phyloP scores from a whole-genome alignment of 2,888 invertebrate genomes.

The Pemphredon lugubris region DNA sequence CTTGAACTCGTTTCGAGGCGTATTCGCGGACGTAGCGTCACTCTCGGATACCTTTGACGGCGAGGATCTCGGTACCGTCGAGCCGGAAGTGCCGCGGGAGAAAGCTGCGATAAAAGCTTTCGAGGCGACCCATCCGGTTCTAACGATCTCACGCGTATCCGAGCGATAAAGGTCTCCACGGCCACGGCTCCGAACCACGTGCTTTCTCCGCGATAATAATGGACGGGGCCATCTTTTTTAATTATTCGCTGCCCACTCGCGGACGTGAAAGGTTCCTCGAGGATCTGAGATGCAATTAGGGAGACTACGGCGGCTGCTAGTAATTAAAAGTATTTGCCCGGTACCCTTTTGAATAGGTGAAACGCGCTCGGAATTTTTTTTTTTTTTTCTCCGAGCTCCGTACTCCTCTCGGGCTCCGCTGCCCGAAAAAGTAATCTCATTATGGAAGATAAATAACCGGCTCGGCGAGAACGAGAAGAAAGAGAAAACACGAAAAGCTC shows the following conservation, averaged over 20 bases:
- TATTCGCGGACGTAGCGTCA: slow-evolving; percentile 1
- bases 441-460: slow-evolving; percentile 40
- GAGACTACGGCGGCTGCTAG: slow-evolving; percentile 18
- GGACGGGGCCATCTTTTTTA: slow-evolving; percentile 43
- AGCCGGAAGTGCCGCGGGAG: slow-evolving; percentile 16
- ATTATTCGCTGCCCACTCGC: slow-evolving; percentile 33
- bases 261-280: slow-evolving; percentile 38
- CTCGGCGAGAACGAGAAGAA: slow-evolving; percentile 19
- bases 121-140: not conserved
- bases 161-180: not conserved
- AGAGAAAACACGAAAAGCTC: too few relatives aligned
- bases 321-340: slow-evolving; percentile 53
- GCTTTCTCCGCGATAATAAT: slow-evolving; percentile 17
- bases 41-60: slow-evolving; percentile 1
- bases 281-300: slow-evolving; percentile 46
- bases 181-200: slow-evolving; percentile 2
- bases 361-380: slow-evolving; percentile 14
- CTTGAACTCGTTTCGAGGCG: slow-evolving; percentile 44
- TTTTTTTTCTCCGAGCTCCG: slow-evolving; percentile 1
- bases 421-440: slow-evolving; percentile 27
- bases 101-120: slow-evolving; percentile 28
- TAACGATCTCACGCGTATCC: not conserved
- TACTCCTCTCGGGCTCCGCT: not conserved
- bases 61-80: slow-evolving; percentile 17
- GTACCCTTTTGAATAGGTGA: slow-evolving; percentile 22